Conservation (phyloP, 2,797 vertebrate genomes). For the Pogonophryne albipinna region DNA sequence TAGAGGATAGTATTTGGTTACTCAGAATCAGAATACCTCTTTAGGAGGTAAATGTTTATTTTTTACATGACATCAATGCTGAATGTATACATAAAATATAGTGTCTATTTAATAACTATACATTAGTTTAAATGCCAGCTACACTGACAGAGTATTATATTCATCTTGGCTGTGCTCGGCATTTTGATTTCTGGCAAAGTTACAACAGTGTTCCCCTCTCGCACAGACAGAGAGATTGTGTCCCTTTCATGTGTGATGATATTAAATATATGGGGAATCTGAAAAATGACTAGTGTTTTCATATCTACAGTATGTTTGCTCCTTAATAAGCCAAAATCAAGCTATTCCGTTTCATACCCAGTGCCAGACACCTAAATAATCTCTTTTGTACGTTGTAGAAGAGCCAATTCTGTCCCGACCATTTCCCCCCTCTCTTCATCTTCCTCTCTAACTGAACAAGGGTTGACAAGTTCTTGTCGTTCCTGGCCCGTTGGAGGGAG, state of each 20-base stretch:
- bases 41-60: too few species aligned
- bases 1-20: neutral
- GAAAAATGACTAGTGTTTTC: conserved; percentile 78
- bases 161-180: conserved; percentile 28
- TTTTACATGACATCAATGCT: neutral
- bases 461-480: conserved; percentile 77
- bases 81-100: neutral
- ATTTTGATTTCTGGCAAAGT: conserved; percentile 50
- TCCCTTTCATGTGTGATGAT: conserved; percentile 64
- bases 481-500: conserved; percentile 72
- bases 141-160: conserved; percentile 36
- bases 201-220: conserved; percentile 36
- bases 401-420: conserved; percentile 68
- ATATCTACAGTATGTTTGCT: conserved; percentile 69
- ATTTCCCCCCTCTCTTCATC: conserved; percentile 67
- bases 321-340: conserved; percentile 83
- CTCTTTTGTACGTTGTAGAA: conserved; percentile 70
- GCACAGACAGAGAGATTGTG: conserved; percentile 45
- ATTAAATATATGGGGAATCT: conserved; percentile 67
- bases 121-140: conserved; percentile 26
- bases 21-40: neutral
- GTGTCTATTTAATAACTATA: conserved; percentile 31
- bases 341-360: conserved; percentile 84
- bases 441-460: conserved; percentile 76
- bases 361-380: conserved; percentile 80